A percentile compares a stretch with the other conserved stretches of the same genome.
Conservation (phyloP, 1,140 invertebrate species). For the Venturia canescens region DNA sequence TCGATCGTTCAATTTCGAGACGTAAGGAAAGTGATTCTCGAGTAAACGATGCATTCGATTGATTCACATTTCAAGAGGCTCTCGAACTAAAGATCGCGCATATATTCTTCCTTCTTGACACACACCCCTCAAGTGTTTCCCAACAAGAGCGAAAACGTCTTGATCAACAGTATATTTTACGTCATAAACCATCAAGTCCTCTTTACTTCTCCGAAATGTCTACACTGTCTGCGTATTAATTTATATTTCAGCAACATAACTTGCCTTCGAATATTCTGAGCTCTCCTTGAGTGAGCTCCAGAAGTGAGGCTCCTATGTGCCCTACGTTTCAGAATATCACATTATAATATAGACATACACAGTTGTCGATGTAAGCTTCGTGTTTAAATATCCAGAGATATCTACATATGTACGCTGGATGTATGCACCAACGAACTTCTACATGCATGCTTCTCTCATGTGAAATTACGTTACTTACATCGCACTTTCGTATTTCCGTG, state of each 20-base stretch:
- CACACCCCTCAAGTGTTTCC: too few relatives aligned
- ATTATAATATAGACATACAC: background rate
- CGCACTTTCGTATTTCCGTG: slow-evolving; percentile 5
- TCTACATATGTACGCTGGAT: background rate
- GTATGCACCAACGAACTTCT: background rate
- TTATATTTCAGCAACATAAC: background rate
- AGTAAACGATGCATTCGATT: slow-evolving; percentile 9
- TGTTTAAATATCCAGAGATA: background rate
- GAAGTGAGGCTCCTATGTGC: background rate
- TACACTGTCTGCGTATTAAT: too few relatives aligned
- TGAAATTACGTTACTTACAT: slow-evolving; percentile 39
- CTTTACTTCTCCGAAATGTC: background rate
- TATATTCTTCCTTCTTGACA: background rate
- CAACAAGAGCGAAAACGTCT: background rate
- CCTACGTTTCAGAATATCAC: background rate
- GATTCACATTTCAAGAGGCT: background rate
- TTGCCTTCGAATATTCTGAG: background rate
- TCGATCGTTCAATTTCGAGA: background rate
- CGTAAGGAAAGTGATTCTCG: background rate
- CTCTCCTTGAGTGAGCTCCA: background rate
- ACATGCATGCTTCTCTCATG: slow-evolving; percentile 25
- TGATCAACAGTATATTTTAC: background rate
- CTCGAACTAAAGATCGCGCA: background rate
- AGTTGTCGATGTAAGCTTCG: background rate
- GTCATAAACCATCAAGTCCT: background rate